Base-by-base conservation (phyloP, 2,888 invertebrate genomes). In the Hirtodrosophila histrioides region DNA sequence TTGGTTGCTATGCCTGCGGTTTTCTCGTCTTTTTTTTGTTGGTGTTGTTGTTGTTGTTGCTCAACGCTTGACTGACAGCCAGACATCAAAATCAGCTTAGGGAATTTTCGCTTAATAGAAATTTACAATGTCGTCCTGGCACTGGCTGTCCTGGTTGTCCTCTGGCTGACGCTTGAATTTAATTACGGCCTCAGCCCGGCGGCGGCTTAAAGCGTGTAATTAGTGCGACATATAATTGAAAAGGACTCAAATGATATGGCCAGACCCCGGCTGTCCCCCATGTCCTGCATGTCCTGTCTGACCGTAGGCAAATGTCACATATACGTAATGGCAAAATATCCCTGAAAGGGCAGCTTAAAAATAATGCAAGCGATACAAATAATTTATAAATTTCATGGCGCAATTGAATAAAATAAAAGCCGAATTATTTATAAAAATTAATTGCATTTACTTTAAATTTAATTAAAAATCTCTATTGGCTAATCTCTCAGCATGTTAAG, bases 1-100 rank as follows among this genome's bases (percentile, higher is more conserved):
- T 69, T 54, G 69, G 78, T 60, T 56, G 54, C 68, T 51, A 61
- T 63, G 82, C 69, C 78, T 81, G 78, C 40, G 78, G 78, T 77
- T 75, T 61, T 50, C 31, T 45, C n/a, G n/a, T 49, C 39, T 35
- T 44, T 12, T 54, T 57, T 56, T 60, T 54, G 39, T 41, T 44
- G 37, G 27, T 58, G 55, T 56, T 60, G 49, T 35, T 58, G 55
- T 56, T 60, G 49, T 35, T 43, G 53, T 44, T 45, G 69, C 67
- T 44, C 66, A 69, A 61, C 66, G 62, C 72, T 69, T 69, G 78
- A 79, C 75, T 78, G 78, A 79, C 83, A 79, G 69, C 65, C 79
- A 83, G 83, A 80, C 80, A 83, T 80, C 83, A 83, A 80, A 80
- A 80, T 83, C 83, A 80, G 79, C 79, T 80, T 83, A 80, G 79